A percentile compares a stretch with the other conserved stretches of the same genome.
Conservation (phyloP, 2,113 vertebrate genomes). For the Ictalurus punctatus region DNA sequence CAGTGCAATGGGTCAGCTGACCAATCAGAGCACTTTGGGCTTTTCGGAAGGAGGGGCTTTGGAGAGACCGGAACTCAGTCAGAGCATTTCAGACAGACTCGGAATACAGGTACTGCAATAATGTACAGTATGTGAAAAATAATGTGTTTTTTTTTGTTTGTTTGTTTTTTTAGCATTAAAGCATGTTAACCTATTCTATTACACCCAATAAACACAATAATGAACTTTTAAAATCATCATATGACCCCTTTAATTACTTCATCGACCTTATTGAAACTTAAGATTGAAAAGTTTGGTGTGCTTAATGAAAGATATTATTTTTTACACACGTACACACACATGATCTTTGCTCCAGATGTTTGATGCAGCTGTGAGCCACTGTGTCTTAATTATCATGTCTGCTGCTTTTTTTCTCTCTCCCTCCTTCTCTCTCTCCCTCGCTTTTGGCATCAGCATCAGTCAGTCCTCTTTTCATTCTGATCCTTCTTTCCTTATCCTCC, state of each 20-base stretch:
- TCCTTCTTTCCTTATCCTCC: slow-evolving; percentile 6
- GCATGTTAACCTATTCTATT: too few relatives aligned
- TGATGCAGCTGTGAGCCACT: slow-evolving; percentile 8
- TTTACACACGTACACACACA: neutral
- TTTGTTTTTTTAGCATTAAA: too few relatives aligned
- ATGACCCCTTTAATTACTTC: neutral
- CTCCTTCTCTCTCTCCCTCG: neutral
- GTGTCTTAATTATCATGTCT: slow-evolving; percentile 33
- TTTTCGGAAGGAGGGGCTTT: too few relatives aligned
- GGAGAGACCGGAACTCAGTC: too few relatives aligned
- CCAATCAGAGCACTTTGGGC: too few relatives aligned
- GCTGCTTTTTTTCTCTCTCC: neutral
- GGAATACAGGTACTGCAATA: too few relatives aligned
- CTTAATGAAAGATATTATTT: neutral
- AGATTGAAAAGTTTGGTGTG: neutral
- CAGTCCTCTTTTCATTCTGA: slow-evolving; percentile 1
- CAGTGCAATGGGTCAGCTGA: too few relatives aligned
- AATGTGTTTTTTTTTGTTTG: too few relatives aligned
- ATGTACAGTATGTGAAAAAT: too few relatives aligned
- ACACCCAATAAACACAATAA: too few relatives aligned
- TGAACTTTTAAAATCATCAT: too few relatives aligned
- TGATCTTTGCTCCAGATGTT: slow-evolving; percentile 35
- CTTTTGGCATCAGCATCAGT: slow-evolving; percentile 41
- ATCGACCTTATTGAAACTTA: neutral
- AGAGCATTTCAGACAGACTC: too few relatives aligned